Evolutionary conservation across 2,797 vertebrate species (phyloP), one percentile per base, ranked within the genome.

Genomic region (Corythornis leucogaster): DNA sequence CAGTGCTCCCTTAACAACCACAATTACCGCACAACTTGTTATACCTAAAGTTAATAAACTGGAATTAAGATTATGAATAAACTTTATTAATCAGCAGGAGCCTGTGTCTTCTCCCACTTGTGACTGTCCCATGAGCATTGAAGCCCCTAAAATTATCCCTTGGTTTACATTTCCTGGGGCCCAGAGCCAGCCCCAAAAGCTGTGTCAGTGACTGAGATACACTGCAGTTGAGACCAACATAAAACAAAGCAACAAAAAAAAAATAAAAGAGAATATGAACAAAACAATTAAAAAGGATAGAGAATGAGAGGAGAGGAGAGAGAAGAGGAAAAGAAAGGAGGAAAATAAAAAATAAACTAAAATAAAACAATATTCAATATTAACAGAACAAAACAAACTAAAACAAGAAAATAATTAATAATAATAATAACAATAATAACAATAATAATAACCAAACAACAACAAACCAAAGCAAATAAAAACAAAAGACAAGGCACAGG

Each of bases 1-100:
- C 42, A 8, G 43, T 58, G 50, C 70, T 89, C 82, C 66, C 68
- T 79, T 69, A 81, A 75, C 77, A 87, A 57, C 57, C 51, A 58
- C 55, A 63, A 80, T 86, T 79, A n/a, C 80, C 2, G 7, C 54
- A 54, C 61, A 90, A 68, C 73, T 93, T 90, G 71, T 62, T 54
- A 63, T 50, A 31, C 16, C 35, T 79, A 48, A 81, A 89, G 80
- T 80, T 94, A 90, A 70, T 94, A 90, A 70, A 80, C 24, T 2
- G 12, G 58, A 63, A 91, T 89, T 80, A 85, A 84, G 68, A 55
- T 48, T 76, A 68, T 45, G 58, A 82, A 70, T 58, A 69, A 87
- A 90, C 45, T 92, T 93, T 85, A 87, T 69, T 82, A 92, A 89
- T 51, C 62, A 46, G 67, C 10, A 45, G 70, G 40, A 67, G 24